phyloP scores from a whole-genome alignment of 2,797 vertebrate species.

The Catamblyrhynchus diadema region DNA sequence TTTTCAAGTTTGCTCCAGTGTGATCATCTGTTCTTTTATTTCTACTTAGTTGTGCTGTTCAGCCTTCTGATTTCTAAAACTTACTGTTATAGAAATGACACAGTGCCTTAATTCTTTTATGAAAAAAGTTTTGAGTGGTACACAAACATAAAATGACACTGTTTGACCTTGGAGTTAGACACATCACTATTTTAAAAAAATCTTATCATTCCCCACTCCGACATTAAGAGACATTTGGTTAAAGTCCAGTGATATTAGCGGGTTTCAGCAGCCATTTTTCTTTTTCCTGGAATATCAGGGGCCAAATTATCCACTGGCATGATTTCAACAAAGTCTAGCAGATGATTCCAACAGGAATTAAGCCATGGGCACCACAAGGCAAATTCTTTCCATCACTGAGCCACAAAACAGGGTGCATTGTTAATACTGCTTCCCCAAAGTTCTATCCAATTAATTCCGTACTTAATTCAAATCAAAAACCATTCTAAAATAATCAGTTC shows the following conservation, averaged over 20 bases:
- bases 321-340: not conserved
- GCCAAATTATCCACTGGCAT: not conserved
- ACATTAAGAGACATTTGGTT: not conserved
- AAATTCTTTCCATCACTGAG: not conserved
- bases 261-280: not conserved
- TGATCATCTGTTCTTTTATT: not conserved
- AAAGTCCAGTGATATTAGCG: not conserved
- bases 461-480: not conserved
- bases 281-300: not conserved
- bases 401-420: not conserved
- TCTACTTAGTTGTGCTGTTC: not conserved
- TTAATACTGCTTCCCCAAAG: not conserved
- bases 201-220: not conserved
- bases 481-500: not conserved
- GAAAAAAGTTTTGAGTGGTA: not conserved
- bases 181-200: not conserved
- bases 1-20: not conserved
- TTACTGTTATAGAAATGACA: not conserved
- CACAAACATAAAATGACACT: not conserved
- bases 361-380: not conserved
- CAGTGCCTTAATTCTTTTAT: not conserved
- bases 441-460: not conserved
- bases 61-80: not conserved
- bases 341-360: not conserved
- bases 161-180: not conserved